Conservation (phyloP, 2,113 vertebrate genomes). For the Sylvietta virens region DNA sequence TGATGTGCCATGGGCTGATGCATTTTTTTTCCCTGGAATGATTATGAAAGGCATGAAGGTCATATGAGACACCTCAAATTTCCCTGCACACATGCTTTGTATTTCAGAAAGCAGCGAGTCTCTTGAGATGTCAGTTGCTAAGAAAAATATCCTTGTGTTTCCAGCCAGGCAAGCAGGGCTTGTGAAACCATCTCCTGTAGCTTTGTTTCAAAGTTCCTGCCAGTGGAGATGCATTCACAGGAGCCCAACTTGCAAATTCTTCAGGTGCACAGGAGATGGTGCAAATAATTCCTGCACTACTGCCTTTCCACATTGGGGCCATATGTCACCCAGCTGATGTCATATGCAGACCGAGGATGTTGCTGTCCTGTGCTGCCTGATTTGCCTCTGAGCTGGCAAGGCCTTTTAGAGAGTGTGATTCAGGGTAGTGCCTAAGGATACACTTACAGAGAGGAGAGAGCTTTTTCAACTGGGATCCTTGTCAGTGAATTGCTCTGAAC, state of each 20-base stretch:
- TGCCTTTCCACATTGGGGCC: not conserved
- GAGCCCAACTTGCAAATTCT: not conserved
- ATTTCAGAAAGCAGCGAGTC: not conserved
- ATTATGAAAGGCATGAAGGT: slow-evolving; percentile 11
- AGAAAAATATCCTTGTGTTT: slow-evolving; percentile 27
- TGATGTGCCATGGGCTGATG: not conserved
- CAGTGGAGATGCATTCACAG: not conserved
- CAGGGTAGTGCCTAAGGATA: not conserved
- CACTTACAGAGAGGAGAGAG: not conserved
- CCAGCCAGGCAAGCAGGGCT: not conserved
- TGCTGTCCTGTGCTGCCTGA: not conserved
- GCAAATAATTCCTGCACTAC: not conserved
- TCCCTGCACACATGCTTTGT: slow-evolving; percentile 16
- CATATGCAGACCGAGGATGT: not conserved
- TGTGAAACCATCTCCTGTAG: not conserved
- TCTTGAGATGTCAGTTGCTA: slow-evolving; percentile 10
- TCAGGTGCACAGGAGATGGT: not conserved
- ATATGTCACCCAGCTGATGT: not conserved
- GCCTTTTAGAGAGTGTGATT: not conserved
- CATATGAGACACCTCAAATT: not conserved
- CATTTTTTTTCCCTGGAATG: not conserved
- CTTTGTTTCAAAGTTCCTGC: not conserved
- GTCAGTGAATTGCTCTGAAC: not conserved
- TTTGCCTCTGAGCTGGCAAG: not conserved
- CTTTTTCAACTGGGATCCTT: not conserved